Evolutionary conservation across 2,888 invertebrate genomes (phyloP).

Genomic region (Lasius fuliginosus): DNA sequence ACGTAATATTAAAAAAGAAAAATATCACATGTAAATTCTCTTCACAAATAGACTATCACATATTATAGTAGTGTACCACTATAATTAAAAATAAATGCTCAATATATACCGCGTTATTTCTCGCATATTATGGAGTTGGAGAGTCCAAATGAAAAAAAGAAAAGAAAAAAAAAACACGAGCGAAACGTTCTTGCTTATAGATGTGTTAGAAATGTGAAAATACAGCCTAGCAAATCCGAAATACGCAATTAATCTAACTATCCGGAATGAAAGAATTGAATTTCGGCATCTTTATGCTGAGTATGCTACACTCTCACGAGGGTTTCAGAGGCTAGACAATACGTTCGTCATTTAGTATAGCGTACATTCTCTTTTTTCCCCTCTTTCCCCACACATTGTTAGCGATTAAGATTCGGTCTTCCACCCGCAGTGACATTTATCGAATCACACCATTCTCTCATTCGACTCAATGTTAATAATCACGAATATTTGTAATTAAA

Average conservation of each 20-base stretch:
- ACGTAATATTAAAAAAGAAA: conserved; percentile 24
- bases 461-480: conserved; percentile 60
- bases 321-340: conserved; percentile 77
- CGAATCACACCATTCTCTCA: conserved; percentile 46
- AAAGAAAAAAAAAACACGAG: conserved; percentile 24
- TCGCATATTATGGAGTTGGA: conserved; percentile 56
- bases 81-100: conserved; percentile 65
- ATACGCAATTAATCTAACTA: conserved; percentile 46
- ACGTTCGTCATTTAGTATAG: conserved; percentile 62
- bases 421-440: conserved; percentile 60
- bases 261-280: conserved; percentile 59
- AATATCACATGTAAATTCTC: conserved; percentile 47
- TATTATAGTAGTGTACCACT: conserved; percentile 31
- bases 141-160: conserved; percentile 34
- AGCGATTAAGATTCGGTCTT: conserved; percentile 72
- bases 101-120: conserved; percentile 62
- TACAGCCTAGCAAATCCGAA: conserved; percentile 39
- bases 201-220: conserved; percentile 47
- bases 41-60: conserved; percentile 19
- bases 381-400: conserved; percentile 64
- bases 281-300: conserved; percentile 56
- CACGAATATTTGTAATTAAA: conserved; percentile 64
- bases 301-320: conserved; percentile 69
- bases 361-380: conserved; percentile 57
- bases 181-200: conserved; percentile 51